Percentiles rank a stretch among this genome's conserved stretches.
Evolutionary conservation across 2,797 vertebrate species (phyloP).

Genomic region (Setipinna tenuifilis): DNA sequence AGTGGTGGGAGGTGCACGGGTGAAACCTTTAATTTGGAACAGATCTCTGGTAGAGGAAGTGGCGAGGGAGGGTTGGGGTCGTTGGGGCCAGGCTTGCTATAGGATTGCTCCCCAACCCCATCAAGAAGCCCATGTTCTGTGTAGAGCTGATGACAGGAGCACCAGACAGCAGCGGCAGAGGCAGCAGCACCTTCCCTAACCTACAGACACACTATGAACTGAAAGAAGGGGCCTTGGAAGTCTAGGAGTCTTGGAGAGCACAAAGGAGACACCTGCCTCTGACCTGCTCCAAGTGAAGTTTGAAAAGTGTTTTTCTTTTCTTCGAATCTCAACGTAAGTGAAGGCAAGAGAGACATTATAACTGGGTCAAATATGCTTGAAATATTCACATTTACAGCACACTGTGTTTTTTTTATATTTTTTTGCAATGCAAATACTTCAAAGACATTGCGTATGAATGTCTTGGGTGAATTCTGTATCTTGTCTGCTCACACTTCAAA

Average conservation of each 20-base stretch:
- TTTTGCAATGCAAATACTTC: slow-evolving; percentile 2
- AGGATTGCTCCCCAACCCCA: background rate
- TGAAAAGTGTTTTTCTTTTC: background rate
- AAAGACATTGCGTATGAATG: background rate
- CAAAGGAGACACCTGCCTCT: background rate
- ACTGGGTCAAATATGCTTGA: slow-evolving; percentile 15
- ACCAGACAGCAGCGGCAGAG: background rate
- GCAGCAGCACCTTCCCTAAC: background rate
- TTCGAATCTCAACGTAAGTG: background rate
- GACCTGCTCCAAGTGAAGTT: background rate
- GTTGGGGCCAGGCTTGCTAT: background rate
- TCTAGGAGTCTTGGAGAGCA: background rate
- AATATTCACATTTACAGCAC: background rate
- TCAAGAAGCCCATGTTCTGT: background rate
- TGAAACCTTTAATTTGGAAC: slow-evolving; percentile 22
- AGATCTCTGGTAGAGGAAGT: background rate
- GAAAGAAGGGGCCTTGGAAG: background rate
- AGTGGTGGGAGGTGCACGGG: background rate
- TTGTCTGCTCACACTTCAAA: background rate
- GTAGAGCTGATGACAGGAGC: background rate
- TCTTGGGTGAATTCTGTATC: slow-evolving; percentile 24
- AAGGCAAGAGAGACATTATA: background rate
- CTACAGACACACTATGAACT: background rate
- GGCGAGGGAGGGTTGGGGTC: background rate
- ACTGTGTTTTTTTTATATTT: background rate